Percentiles rank a stretch among this genome's conserved stretches.
Evolutionary conservation across 1,140 invertebrate genomes (phyloP).

Genomic region (Tetragnatha versicolor): DNA sequence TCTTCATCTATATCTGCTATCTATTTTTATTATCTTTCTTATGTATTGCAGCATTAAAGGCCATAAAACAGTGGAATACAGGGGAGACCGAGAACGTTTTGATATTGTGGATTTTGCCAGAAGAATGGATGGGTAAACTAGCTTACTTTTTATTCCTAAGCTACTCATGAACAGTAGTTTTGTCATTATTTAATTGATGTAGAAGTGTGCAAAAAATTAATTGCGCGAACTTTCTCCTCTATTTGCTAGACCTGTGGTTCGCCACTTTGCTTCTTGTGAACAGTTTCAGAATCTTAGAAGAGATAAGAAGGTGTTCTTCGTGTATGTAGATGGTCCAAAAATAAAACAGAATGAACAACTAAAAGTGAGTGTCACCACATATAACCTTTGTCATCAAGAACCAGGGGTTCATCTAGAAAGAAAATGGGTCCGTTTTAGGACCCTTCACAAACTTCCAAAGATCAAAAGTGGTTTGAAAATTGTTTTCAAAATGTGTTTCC

Average conservation of each 20-base stretch:
- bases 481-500: no score
- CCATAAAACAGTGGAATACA: conserved; percentile 79
- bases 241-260: conserved; percentile 74
- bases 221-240: not conserved
- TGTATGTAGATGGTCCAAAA: conserved; percentile 68
- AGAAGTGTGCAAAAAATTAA: no score
- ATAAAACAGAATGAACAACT: conserved; percentile 12
- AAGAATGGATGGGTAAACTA: conserved; percentile 77
- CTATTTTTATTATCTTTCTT: not conserved
- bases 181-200: no score
- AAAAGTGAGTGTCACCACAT: conserved; percentile 11
- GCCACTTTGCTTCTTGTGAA: conserved; percentile 77
- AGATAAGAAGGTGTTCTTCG: conserved; percentile 82
- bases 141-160: no score
- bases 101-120: conserved; percentile 93
- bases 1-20: not conserved
- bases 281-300: conserved; percentile 79
- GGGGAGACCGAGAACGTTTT: conserved; percentile 88
- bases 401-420: no score
- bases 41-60: conserved; percentile 78
- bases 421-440: no score
- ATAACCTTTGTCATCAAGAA: not conserved
- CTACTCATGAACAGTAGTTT: no score
- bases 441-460: no score
- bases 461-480: no score